These are phyloP conservation scores for Belgica antarctica DNA, from an alignment of 2,888 invertebrate species.

Conservation along the genomic window DNA sequence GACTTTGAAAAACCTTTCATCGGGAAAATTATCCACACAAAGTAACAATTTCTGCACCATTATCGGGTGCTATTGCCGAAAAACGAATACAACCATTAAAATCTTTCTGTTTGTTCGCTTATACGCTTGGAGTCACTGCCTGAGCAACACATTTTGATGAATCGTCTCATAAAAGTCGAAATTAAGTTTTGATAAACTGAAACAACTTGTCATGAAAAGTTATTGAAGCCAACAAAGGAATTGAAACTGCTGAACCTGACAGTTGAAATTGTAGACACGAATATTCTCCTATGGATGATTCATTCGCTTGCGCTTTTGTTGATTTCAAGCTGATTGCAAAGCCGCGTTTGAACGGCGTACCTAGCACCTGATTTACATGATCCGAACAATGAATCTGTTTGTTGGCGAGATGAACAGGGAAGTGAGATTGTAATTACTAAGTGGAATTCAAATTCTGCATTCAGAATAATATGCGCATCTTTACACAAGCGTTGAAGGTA, in stretches of 20 bases:
- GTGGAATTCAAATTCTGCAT: no score
- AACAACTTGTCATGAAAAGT: not conserved
- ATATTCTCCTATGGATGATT: not conserved
- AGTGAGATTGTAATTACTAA: not conserved
- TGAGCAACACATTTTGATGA: no score
- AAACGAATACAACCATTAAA: not conserved
- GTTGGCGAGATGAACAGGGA: not conserved
- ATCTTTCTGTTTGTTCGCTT: not conserved
- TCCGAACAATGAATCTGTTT: slow-evolving; percentile 4
- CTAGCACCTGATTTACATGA: not conserved
- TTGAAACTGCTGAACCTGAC: no score
- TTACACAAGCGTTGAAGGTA: no score
- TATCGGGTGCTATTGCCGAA: not conserved
- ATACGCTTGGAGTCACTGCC: not conserved
- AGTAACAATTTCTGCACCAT: not conserved
- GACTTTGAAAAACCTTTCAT: slow-evolving; percentile 21
- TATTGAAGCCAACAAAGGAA: not conserved
- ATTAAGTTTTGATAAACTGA: not conserved
- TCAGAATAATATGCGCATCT: no score
- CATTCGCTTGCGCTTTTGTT: slow-evolving; percentile 1
- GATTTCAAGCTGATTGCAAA: not conserved
- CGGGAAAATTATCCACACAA: slow-evolving; percentile 21
- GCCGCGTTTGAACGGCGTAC: not conserved
- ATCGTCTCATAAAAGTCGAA: not conserved
- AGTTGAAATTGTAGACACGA: no score